These are phyloP conservation scores for Anisognathus igniventris DNA, from an alignment of 2,797 vertebrate genomes.

Conservation along the genomic window DNA sequence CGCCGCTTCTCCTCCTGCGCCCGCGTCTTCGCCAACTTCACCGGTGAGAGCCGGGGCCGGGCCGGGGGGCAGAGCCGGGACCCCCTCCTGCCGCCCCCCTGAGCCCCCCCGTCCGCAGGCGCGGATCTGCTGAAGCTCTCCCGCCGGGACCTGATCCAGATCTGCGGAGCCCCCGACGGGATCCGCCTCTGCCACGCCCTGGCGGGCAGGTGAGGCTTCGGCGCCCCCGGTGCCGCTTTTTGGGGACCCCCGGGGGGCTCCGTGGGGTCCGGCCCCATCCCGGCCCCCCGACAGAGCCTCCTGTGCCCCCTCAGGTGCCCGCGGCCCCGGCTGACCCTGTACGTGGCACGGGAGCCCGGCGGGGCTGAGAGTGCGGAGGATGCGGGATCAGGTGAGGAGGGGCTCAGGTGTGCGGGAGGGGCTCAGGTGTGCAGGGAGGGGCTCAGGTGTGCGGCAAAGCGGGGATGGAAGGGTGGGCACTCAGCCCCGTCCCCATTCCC, in stretches of 20 bases:
- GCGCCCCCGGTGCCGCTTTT: accelerated
- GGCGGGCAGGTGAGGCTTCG: neutral
- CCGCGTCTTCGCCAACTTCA: neutral
- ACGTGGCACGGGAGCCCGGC: neutral
- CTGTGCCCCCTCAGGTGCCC: neutral
- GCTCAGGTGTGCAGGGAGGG: neutral
- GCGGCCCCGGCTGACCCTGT: neutral
- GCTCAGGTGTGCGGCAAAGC: neutral
- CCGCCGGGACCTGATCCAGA: conserved; percentile 2
- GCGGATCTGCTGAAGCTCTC: conserved; percentile 6
- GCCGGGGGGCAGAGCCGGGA: neutral
- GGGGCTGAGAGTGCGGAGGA: neutral
- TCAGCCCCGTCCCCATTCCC: neutral
- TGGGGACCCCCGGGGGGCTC: neutral
- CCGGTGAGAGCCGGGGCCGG: neutral
- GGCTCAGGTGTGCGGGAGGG: neutral
- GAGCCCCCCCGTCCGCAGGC: neutral
- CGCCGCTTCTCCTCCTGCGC: neutral
- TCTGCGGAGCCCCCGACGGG: neutral
- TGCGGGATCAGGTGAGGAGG: neutral
- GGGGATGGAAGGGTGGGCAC: neutral
- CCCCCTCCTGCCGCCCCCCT: neutral
- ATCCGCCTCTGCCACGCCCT: neutral
- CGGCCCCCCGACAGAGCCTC: neutral
- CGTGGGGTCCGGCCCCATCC: accelerated